Evolutionary conservation across 2,888 invertebrate genomes (phyloP).

Genomic region (Patella caerulea): DNA sequence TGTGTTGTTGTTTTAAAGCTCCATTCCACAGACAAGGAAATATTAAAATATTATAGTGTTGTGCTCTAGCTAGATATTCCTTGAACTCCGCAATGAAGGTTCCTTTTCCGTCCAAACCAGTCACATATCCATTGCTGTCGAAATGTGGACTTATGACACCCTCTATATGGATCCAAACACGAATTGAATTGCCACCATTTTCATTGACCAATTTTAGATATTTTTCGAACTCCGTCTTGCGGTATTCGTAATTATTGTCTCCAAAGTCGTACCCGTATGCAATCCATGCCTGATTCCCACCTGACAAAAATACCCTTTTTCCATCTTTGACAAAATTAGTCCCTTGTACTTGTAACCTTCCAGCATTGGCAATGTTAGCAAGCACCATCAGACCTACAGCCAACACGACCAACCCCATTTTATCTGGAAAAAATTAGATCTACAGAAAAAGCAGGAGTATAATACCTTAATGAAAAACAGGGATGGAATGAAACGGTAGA

Average conservation of each 20-base stretch:
- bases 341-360: slow-evolving; percentile 14
- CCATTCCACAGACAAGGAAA: slow-evolving; percentile 62
- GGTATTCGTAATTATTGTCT: slow-evolving; percentile 31
- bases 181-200: slow-evolving; percentile 39
- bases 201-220: slow-evolving; percentile 28
- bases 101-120: slow-evolving; percentile 45
- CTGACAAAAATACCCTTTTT: slow-evolving; percentile 37
- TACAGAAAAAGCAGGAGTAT: too few species aligned
- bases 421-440: slow-evolving; percentile 15
- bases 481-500: too few species aligned
- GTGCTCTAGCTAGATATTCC: slow-evolving; percentile 45
- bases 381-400: slow-evolving; percentile 18
- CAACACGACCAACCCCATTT: too few species aligned
- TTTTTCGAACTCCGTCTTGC: slow-evolving; percentile 25
- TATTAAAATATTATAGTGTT: slow-evolving; percentile 47
- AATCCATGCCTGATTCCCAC: slow-evolving; percentile 45
- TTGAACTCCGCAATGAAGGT: slow-evolving; percentile 54
- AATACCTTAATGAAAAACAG: too few species aligned
- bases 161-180: slow-evolving; percentile 59
- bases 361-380: neutral
- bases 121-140: slow-evolving; percentile 49
- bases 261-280: slow-evolving; percentile 43
- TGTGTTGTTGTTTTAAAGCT: slow-evolving; percentile 43
- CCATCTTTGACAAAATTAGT: slow-evolving; percentile 26
- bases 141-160: slow-evolving; percentile 53